phyloP scores from a whole-genome alignment of 23 tunicate genomes.

The Clavelina lepadiformis region DNA sequence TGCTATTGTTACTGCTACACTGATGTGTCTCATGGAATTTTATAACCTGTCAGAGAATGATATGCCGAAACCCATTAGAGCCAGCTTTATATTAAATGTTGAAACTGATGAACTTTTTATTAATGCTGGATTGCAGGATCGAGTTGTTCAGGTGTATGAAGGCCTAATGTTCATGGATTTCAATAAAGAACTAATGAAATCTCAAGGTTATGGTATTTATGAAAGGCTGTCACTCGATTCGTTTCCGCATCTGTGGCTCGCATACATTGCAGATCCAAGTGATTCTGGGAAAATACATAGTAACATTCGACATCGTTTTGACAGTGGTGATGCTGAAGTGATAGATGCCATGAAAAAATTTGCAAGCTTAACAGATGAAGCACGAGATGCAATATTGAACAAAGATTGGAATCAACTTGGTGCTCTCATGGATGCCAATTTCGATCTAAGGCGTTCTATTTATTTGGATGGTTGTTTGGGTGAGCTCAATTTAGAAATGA shows the following conservation, averaged over 20 bases:
- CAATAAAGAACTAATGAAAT: conserved; percentile 45
- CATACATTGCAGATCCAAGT: conserved; percentile 78
- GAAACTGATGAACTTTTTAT: conserved; percentile 86
- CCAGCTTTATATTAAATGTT: conserved; percentile 73
- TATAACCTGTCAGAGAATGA: conserved; percentile 68
- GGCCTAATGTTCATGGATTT: conserved; percentile 92
- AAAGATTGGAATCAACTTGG: conserved; percentile 59
- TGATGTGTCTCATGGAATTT: conserved; percentile 75
- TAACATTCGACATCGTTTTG: conserved; percentile 61
- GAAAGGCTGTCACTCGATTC: conserved; percentile 26
- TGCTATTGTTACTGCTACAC: conserved; percentile 89
- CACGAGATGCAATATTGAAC: conserved; percentile 44
- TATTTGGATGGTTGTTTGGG: conserved; percentile 71
- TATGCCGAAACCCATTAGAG: conserved; percentile 84
- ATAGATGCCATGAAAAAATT: conserved; percentile 67
- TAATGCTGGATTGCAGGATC: conserved; percentile 93
- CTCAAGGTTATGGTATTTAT: conserved; percentile 73
- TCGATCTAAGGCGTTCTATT: conserved; percentile 61
- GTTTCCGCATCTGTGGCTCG: conserved; percentile 71
- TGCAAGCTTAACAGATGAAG: conserved; percentile 54
- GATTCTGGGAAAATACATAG: conserved; percentile 91
- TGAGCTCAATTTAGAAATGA: conserved; percentile 51
- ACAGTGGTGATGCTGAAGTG: conserved; percentile 58
- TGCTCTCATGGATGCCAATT: conserved; percentile 60
- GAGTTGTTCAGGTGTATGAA: conserved; percentile 92